Evolutionary conservation across 2,888 invertebrate species (phyloP), one percentile per base, ranked within the genome.

Genomic region (Rhagonycha fulva): DNA sequence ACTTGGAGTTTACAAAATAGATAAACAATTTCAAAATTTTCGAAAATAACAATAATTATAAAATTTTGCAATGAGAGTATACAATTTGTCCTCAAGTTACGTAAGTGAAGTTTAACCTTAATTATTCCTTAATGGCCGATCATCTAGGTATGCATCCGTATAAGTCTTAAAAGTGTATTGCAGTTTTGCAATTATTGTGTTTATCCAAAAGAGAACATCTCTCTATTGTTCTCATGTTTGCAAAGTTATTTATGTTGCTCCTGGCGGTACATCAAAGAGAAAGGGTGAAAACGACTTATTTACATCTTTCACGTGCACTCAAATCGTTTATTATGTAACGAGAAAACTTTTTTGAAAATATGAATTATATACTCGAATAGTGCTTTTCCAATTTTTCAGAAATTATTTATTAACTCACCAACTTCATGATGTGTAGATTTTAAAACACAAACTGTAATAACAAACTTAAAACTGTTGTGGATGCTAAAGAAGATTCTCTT

Each of bases 401-500:
- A 66, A 47, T 24, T 66, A 7, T 19, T 12, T 11, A 24, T 24
- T n/a, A 61, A 77, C 82, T 82, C 76, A 83, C 83, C 82, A 82
- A 75, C 79, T 82, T 81, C 82, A 83, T 82, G 75, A 78, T 82
- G 76, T 68, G 61, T 69, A 67, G 78, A 63, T 76, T 78, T 74
- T 74, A 71, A 68, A 73, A 75, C 78, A 80, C 78, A 78, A 79
- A 79, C 77, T 74, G 70, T 61, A 60, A 62, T 23, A 71, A 70
- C 71, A 70, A 74, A 78, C 75, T 75, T 63, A 77, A 74, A 72
- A 80, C 77, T 81, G 77, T 81, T 73, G 60, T 81, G 80, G 80
- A 80, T 80, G 72, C 73, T 82, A 76, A 82, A 80, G 80, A 81
- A 78, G 80, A 80, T 80, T 79, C 81, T 78, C 81, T 84, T 83